Base-by-base conservation (phyloP, 1,140 invertebrate species). In the Tyrophagus putrescentiae region DNA sequence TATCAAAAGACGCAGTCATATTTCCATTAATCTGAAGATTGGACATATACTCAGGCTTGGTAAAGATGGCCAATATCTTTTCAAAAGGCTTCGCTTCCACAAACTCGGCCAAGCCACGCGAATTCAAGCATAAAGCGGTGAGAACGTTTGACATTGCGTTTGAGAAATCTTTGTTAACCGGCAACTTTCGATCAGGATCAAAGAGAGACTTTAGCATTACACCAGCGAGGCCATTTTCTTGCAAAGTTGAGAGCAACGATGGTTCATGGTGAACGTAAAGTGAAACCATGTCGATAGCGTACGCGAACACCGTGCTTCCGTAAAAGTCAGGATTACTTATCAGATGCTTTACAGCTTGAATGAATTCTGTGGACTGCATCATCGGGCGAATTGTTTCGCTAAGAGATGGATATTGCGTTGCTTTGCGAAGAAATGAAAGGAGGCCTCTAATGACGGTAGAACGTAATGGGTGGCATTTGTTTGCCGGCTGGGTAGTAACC, bases 201-300 rank as follows among this genome's bases (percentile, higher is more conserved):
- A 48, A 48, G 31, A 48, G 45, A 13, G 45, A 6, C 23, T 48
- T 21, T 21, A 48, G 31, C 7, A 48, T 48, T 21, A 48, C 18
- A 7, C 18, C 45, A 48, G 45, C 7, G 13, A 48, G 18, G 31
- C 45, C 45, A 48, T 48, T 48, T 7, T 6, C 13, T 18, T 48
- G 45, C 23, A 48, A 13, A 21, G 45, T 48, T 25, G 45, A 48
- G 21, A 48, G 18, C 7, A 48, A 7, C 23, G 7, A 7, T 21
- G 45, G 45, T 29, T 48, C 45, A 29, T 48, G 7, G 18, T 48
- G 45, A 18, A 48, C 31, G 45, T 48, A 48, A 7, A 48, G 45
- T 9, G 45, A 21, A 7, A 48, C 45, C 18, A 48, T 7, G 23
- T 48, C 45, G 18, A 48, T 48, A 25, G 45, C 7, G 31, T 48